Conservation (phyloP, 2,797 vertebrate species). For the Euphonia xanthogaster region DNA sequence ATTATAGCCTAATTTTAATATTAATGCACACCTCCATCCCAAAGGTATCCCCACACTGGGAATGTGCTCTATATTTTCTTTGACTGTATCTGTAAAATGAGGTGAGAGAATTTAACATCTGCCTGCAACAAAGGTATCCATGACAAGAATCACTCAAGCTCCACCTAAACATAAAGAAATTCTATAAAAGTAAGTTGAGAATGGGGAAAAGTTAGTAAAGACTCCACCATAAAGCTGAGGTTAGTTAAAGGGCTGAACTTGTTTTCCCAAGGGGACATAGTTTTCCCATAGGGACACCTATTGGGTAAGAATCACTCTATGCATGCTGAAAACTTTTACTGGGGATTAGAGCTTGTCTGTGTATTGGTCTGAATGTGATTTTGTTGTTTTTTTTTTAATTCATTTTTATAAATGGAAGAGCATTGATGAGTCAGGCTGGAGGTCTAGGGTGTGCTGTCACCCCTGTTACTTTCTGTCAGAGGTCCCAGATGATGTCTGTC, state of each 20-base stretch:
- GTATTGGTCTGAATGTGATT: neutral
- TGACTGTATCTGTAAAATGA: neutral
- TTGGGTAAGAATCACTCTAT: neutral
- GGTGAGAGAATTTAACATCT: neutral
- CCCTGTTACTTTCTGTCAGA: neutral
- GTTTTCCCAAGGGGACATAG: neutral
- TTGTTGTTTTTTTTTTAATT: neutral
- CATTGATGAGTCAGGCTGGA: neutral
- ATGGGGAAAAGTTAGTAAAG: neutral
- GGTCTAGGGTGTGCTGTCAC: too few relatives aligned
- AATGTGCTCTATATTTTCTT: fast-evolving
- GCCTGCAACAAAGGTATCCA: neutral
- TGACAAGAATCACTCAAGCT: neutral
- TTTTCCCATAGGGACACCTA: fast-evolving
- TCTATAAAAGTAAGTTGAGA: neutral
- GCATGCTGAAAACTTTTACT: neutral
- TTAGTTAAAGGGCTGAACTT: too few relatives aligned
- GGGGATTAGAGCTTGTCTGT: neutral
- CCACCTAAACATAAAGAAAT: too few relatives aligned
- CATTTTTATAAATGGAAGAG: neutral
- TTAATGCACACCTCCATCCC: neutral
- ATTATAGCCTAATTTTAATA: neutral
- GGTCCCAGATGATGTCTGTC: neutral
- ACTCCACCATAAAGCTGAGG: neutral
- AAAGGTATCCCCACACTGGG: neutral